Conservation (phyloP, 2,113 vertebrate species). For the Chaenocephalus aceratus region DNA sequence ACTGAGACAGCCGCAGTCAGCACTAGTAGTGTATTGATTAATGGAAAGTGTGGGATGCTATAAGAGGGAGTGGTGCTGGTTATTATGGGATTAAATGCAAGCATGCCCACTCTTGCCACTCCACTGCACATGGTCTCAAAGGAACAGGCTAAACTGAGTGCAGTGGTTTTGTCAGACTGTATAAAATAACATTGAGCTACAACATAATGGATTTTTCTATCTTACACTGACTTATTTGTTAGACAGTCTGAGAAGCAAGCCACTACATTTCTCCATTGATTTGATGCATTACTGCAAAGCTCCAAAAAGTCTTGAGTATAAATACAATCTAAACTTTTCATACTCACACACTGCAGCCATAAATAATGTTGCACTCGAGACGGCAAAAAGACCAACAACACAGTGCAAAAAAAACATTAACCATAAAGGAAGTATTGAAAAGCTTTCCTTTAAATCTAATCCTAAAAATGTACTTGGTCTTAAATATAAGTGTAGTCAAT, state of each 20-base stretch:
- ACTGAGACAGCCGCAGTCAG: constrained; percentile 69
- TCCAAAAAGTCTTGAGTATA: background rate
- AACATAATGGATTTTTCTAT: constrained; percentile 8
- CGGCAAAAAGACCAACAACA: background rate
- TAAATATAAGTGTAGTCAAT: too few relatives aligned
- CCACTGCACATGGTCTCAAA: constrained; percentile 27
- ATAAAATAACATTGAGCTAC: background rate
- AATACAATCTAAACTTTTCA: background rate
- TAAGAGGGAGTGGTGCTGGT: constrained; percentile 52
- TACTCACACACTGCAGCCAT: background rate
- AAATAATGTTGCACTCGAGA: background rate
- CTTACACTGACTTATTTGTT: background rate
- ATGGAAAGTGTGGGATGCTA: constrained; percentile 51
- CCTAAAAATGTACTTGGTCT: background rate
- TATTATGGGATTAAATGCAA: constrained; percentile 69
- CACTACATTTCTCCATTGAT: background rate
- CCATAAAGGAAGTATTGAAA: background rate
- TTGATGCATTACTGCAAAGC: background rate
- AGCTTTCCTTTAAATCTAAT: background rate
- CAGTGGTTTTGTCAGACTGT: constrained; percentile 14
- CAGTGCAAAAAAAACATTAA: background rate
- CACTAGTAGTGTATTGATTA: constrained; percentile 81
- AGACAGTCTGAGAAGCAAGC: background rate
- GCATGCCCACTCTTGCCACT: constrained; percentile 37
- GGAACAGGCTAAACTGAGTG: constrained; percentile 15